Percentiles rank a stretch among this genome's conserved stretches.
phyloP scores from a whole-genome alignment of 2,113 vertebrate genomes.

The Mobula hypostoma region DNA sequence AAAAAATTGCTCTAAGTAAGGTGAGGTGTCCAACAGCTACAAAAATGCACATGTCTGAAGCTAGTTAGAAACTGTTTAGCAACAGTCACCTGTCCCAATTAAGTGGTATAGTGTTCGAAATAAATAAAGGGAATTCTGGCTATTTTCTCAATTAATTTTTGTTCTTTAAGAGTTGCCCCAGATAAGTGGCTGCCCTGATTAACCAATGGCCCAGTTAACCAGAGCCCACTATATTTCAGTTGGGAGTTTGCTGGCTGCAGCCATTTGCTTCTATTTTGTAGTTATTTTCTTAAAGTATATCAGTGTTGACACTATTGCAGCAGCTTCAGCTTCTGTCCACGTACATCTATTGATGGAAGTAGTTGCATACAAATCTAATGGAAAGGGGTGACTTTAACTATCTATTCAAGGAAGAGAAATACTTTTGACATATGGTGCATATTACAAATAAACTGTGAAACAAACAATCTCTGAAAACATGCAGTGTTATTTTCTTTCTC shows the following conservation, averaged over 20 bases:
- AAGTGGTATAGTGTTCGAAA: too few relatives aligned
- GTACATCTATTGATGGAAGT: neutral
- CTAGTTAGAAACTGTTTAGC: too few relatives aligned
- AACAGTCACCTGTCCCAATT: too few relatives aligned
- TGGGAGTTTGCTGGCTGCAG: neutral
- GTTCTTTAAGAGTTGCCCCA: too few relatives aligned
- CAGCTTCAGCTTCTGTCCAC: neutral
- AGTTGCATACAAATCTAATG: neutral
- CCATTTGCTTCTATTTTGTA: neutral
- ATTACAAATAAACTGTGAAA: neutral
- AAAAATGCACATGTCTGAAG: too few relatives aligned
- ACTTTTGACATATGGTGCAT: constrained; percentile 7
- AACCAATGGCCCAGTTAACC: too few relatives aligned
- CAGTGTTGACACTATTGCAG: neutral
- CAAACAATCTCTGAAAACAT: neutral
- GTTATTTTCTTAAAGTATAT: neutral
- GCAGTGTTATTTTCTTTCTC: neutral
- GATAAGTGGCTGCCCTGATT: too few relatives aligned
- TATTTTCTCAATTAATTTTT: too few relatives aligned
- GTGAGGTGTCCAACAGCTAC: too few relatives aligned
- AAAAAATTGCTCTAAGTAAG: too few relatives aligned
- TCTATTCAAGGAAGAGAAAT: neutral
- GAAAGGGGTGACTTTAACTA: neutral
- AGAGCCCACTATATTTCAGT: neutral
- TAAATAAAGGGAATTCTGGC: too few relatives aligned